Conservation (phyloP, 2,888 invertebrate genomes). For the Lobophora halterata region DNA sequence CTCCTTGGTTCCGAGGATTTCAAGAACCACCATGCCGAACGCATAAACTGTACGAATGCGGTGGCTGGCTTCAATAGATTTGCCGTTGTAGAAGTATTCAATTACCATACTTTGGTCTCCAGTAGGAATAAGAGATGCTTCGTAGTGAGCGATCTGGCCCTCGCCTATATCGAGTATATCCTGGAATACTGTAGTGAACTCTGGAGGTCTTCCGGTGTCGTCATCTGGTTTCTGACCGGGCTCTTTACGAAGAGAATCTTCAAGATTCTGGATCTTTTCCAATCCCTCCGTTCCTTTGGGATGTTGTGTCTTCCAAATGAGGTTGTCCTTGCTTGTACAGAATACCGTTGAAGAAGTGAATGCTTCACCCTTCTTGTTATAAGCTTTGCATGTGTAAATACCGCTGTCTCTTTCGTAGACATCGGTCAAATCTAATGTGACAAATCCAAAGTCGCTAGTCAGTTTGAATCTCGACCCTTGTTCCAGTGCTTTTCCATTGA, state of each 20-base stretch:
- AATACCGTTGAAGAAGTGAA: constrained; percentile 95
- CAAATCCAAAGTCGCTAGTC: constrained; percentile 97
- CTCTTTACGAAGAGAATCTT: constrained; percentile 89
- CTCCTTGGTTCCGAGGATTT: constrained; percentile 95
- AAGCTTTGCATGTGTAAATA: constrained; percentile 95
- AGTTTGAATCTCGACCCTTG: constrained; percentile 95
- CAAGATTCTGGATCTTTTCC: constrained; percentile 94
- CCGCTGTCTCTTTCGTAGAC: constrained; percentile 97
- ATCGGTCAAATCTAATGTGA: constrained; percentile 94
- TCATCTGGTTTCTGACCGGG: constrained; percentile 85
- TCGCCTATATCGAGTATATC: constrained; percentile 92
- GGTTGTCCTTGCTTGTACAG: constrained; percentile 89
- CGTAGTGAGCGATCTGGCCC: constrained; percentile 98
- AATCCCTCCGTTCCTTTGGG: constrained; percentile 96
- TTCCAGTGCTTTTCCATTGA: constrained; percentile 93
- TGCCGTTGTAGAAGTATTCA: constrained; percentile 98
- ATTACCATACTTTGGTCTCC: constrained; percentile 96
- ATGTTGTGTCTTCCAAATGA: constrained; percentile 95
- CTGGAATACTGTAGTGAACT: constrained; percentile 93
- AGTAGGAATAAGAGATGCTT: constrained; percentile 96
- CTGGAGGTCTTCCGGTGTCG: constrained; percentile 91
- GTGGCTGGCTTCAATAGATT: constrained; percentile 92
- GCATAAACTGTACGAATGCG: constrained; percentile 96
- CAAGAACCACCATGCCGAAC: constrained; percentile 98
- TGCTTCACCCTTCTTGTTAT: constrained; percentile 93